These are phyloP conservation scores for Axinella damicornis DNA, from an alignment of 37 sponge, comb jelly and placozoan species.

Conservation along the genomic window DNA sequence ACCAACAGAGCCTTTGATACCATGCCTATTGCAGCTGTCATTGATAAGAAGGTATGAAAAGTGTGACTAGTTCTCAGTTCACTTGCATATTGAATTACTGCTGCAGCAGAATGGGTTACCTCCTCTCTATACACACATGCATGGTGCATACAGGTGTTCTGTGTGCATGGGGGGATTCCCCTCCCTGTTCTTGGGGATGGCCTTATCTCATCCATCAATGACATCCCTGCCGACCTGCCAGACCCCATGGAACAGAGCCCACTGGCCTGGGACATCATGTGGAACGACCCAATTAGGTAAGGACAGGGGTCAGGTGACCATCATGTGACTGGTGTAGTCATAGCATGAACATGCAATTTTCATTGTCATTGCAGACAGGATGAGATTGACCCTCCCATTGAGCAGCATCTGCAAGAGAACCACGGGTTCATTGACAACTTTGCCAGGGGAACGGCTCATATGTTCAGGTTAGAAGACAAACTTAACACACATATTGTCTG, in stretches of 20 bases:
- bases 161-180: slow-evolving; percentile 95
- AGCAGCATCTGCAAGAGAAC: slow-evolving; percentile 48
- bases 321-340: too few relatives aligned
- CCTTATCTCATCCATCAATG: slow-evolving; percentile 78
- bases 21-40: slow-evolving; percentile 92
- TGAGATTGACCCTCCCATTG: slow-evolving; percentile 53
- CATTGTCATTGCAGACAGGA: slow-evolving; percentile 45
- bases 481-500: too few relatives aligned
- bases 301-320: neutral
- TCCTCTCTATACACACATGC: neutral
- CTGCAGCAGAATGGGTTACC: too few relatives aligned
- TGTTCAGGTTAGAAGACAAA: slow-evolving; percentile 85
- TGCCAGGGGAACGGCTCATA: slow-evolving; percentile 87
- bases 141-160: slow-evolving; percentile 96
- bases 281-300: slow-evolving; percentile 96
- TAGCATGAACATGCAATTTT: too few relatives aligned
- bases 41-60: slow-evolving; percentile 83
- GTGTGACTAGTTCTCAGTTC: too few relatives aligned
- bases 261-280: slow-evolving; percentile 96
- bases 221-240: slow-evolving; percentile 71
- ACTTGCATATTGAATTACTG: too few relatives aligned
- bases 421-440: slow-evolving; percentile 87
- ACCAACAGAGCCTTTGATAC: slow-evolving; percentile 89
- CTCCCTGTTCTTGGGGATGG: slow-evolving; percentile 64
- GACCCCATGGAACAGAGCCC: slow-evolving; percentile 82